A percentile compares a stretch with the other conserved stretches of the same genome.
These are phyloP conservation scores for Periparus ater DNA, from an alignment of 2,797 vertebrate genomes.

Conservation along the genomic window DNA sequence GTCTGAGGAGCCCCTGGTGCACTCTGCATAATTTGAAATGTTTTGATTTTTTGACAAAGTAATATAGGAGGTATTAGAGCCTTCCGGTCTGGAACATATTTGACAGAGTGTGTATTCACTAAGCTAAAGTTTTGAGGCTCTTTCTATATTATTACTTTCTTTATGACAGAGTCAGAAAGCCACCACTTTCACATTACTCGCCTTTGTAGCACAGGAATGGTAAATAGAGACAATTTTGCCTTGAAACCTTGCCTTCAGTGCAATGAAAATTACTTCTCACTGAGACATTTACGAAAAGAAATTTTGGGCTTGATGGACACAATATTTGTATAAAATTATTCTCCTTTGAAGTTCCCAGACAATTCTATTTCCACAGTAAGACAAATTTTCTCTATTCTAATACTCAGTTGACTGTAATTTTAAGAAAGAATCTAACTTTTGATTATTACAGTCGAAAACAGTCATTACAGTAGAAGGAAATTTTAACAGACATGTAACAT, in stretches of 20 bases:
- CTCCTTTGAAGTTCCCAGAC: background rate
- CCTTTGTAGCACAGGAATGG: accelerated
- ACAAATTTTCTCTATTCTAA: background rate
- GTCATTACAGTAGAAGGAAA: background rate
- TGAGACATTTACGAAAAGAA: background rate
- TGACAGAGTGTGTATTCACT: background rate
- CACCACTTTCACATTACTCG: background rate
- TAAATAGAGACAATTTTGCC: background rate
- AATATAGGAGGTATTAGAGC: background rate
- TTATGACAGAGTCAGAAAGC: background rate
- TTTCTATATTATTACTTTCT: background rate
- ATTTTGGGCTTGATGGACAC: background rate
- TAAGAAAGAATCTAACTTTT: background rate
- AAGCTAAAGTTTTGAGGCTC: background rate
- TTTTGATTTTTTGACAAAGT: background rate
- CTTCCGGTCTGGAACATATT: background rate
- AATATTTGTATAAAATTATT: background rate
- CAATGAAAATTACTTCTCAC: background rate
- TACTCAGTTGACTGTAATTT: background rate
- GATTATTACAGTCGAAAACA: background rate
- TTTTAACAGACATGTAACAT: background rate
- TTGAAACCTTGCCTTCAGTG: background rate
- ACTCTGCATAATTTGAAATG: background rate
- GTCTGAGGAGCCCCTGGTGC: background rate
- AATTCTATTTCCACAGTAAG: background rate